Evolutionary conservation across 2,113 vertebrate species (phyloP).

Genomic region (Oncorhynchus gorbuscha): DNA sequence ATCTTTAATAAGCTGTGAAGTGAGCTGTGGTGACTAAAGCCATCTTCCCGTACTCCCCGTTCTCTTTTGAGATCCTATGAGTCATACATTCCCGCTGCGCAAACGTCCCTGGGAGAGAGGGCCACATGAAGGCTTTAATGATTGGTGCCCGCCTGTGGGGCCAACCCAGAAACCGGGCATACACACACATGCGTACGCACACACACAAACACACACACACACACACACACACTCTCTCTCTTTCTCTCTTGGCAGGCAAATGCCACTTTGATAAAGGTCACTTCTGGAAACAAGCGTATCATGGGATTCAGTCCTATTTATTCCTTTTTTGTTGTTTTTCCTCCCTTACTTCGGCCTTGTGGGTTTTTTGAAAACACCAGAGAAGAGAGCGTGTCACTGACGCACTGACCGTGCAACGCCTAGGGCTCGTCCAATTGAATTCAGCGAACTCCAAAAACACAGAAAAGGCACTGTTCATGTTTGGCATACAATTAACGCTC

Average conservation of each 20-base stretch:
- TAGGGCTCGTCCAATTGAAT: no score
- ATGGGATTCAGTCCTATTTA: not conserved
- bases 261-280: conserved; percentile 5
- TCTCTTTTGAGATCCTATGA: not conserved
- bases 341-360: not conserved
- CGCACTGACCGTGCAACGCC: no score
- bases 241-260: not conserved
- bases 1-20: conserved; percentile 6
- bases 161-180: not conserved
- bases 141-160: not conserved
- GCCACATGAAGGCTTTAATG: conserved; percentile 11
- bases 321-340: not conserved
- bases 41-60: not conserved
- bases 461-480: no score
- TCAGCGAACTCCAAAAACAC: no score
- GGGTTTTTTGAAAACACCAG: no score
- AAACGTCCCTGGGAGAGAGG: not conserved
- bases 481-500: no score
- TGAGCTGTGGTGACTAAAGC: not conserved
- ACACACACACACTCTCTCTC: not conserved
- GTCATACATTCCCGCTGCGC: not conserved
- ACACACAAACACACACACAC: no score
- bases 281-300: not conserved
- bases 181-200: no score
- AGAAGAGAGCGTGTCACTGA: no score